These are phyloP conservation scores for Sturnus vulgaris DNA, from an alignment of 2,113 vertebrate genomes.

Conservation along the genomic window DNA sequence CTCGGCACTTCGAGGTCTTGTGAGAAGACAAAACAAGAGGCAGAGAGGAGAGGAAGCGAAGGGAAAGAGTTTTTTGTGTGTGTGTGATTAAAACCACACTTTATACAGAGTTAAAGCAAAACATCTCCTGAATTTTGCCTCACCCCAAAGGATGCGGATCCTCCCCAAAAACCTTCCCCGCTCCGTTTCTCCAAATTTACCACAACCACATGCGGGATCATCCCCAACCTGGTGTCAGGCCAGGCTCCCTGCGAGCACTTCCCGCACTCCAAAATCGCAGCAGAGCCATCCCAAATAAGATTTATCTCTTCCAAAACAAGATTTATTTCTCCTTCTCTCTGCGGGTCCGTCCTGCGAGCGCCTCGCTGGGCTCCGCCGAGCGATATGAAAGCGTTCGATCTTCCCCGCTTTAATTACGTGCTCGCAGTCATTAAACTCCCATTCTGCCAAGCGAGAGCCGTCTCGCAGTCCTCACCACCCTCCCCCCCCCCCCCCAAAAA, in stretches of 20 bases:
- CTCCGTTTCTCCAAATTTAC: background rate
- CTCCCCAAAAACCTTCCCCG: background rate
- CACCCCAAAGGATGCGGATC: background rate
- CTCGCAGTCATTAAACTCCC: background rate
- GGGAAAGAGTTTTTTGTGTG: background rate
- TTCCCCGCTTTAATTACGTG: background rate
- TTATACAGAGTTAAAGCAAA: background rate
- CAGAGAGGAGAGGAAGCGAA: background rate
- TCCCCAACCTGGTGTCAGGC: background rate
- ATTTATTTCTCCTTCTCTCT: background rate
- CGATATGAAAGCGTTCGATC: background rate
- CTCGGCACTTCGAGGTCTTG: background rate
- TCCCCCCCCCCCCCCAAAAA: too few relatives aligned
- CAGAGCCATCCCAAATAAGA: background rate
- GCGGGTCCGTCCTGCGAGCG: background rate
- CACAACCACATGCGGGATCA: background rate
- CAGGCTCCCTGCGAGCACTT: background rate
- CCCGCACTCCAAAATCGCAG: background rate
- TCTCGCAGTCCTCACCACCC: background rate
- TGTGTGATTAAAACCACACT: background rate
- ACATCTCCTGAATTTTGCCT: background rate
- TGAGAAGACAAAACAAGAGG: slow-evolving; percentile 14
- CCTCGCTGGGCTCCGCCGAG: background rate
- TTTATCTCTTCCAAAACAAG: background rate
- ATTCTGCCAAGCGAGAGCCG: background rate